A percentile compares a stretch with the other conserved stretches of the same genome.
phyloP scores from a whole-genome alignment of 2,888 invertebrate species.

The Drosophila niveifrons region DNA sequence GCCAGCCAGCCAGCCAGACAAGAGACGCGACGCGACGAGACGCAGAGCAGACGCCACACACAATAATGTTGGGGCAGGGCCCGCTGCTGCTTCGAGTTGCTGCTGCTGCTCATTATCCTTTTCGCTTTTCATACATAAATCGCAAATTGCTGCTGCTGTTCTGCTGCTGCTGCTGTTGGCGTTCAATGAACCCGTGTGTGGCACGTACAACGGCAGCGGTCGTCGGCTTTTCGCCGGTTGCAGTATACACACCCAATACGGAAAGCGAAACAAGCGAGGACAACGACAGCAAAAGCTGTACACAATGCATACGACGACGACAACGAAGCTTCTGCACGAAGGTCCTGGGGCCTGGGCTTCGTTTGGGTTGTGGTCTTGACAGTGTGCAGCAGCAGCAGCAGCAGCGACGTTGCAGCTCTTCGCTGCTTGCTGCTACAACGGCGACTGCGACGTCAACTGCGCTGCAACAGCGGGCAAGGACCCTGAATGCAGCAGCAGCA shows the following conservation, averaged over 20 bases:
- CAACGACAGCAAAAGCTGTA: constrained; percentile 66
- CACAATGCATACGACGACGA: constrained; percentile 29
- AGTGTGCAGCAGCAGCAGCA: constrained; percentile 62
- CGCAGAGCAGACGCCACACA: constrained; percentile 34
- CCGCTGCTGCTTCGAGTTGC: constrained; percentile 31
- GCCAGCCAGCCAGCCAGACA: constrained; percentile 39
- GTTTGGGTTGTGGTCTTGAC: constrained; percentile 80
- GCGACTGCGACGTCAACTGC: constrained; percentile 44
- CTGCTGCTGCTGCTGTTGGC: constrained; percentile 15
- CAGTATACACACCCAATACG: constrained; percentile 84
- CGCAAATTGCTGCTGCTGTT: constrained; percentile 36
- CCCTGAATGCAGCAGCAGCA: constrained; percentile 56
- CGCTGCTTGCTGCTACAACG: not conserved
- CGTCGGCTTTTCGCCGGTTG: constrained; percentile 78
- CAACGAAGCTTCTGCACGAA: constrained; percentile 50
- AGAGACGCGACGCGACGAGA: constrained; percentile 2
- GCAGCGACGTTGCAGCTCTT: not conserved
- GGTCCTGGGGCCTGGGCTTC: constrained; percentile 30
- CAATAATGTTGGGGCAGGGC: constrained; percentile 74
- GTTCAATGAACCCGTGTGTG: constrained; percentile 76
- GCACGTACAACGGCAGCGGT: constrained; percentile 70
- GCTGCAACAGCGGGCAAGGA: constrained; percentile 81
- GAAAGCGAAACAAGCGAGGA: constrained; percentile 83
- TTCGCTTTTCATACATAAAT: constrained; percentile 84
- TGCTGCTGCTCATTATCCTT: constrained; percentile 79